Base-by-base conservation (phyloP, 2,797 vertebrate species). In the Microchirus variegatus region DNA sequence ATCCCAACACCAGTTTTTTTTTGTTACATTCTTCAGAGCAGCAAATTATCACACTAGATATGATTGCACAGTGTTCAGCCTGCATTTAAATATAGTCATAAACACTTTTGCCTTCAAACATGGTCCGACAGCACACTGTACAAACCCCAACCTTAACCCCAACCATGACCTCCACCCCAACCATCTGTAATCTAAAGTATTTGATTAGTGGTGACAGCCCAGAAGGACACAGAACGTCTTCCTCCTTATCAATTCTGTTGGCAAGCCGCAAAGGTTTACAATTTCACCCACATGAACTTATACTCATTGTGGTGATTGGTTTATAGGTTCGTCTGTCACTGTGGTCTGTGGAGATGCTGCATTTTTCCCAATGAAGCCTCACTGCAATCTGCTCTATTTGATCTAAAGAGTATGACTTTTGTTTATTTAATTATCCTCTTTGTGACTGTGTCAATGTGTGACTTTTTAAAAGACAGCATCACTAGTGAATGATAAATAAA, bases 141-240 rank as follows among this genome's bases (percentile, higher is more conserved):
- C 10, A 3, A 18, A 37, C 15, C 14, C 13, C 9, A 2, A 19
- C 50, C 31, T 65, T 53, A 60, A 70, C 58, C 58, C 50, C 2
- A 15, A 13, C 35, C 50, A 12, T 22, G 38, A 37, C 17, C 59
- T 1, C 1, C 0, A 31, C 41, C 49, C n/a, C 43, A 18, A 35
- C 53, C 47, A 62, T 62, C 46, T 59, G 41, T 51, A 50, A 69
- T 59, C 68, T 42, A 62, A 47, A 70, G 40, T 26, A 46, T 63
- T 55, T 48, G 52, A 71, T 74, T 63, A 60, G 52, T 58, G 18
- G 65, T 63, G 67, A 68, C 63, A 69, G 51, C 59, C 19, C n/a
- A 16, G 54, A 67, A 67, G 64, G 67, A 67, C 53, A 69, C 55
- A 58, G 31, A 45, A 18, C 12, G 16, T 62, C 49, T 46, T 31